These are phyloP conservation scores for Zaprionus africanus DNA, from an alignment of 1,140 invertebrate genomes.

Conservation along the genomic window DNA sequence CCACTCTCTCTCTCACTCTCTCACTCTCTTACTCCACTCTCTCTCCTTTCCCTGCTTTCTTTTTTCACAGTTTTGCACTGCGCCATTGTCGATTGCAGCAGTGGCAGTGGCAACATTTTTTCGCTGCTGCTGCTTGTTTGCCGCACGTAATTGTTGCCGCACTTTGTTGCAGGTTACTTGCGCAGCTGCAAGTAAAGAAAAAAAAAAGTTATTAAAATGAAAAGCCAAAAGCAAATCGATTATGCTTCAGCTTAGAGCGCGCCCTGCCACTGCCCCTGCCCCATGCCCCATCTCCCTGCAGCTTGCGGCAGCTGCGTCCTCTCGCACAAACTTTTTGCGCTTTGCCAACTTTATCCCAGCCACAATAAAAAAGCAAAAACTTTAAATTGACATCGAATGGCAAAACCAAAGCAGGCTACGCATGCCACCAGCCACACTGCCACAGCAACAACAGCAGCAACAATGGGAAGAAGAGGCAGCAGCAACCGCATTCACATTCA, in stretches of 20 bases:
- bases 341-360: conserved; percentile 9
- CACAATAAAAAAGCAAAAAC: conserved; percentile 51
- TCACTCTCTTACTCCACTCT: background rate
- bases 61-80: conserved; percentile 17
- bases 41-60: background rate
- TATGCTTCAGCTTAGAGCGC: conserved; percentile 53
- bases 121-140: conserved; percentile 38
- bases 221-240: conserved; percentile 76
- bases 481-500: conserved; percentile 41
- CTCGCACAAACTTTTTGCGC: conserved; percentile 63
- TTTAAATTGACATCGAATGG: conserved; percentile 81
- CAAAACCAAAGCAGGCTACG: conserved; percentile 61
- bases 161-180: conserved; percentile 48
- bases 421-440: conserved; percentile 19
- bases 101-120: conserved; percentile 53
- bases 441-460: conserved; percentile 29
- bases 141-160: conserved; percentile 78
- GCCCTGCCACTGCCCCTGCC: background rate
- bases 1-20: background rate
- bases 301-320: conserved; percentile 17
- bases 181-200: conserved; percentile 12
- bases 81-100: conserved; percentile 61
- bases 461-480: conserved; percentile 27
- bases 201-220: conserved; percentile 78
- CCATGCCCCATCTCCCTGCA: background rate